Conservation (phyloP, 2,888 invertebrate species). For the Thera obeliscata region DNA sequence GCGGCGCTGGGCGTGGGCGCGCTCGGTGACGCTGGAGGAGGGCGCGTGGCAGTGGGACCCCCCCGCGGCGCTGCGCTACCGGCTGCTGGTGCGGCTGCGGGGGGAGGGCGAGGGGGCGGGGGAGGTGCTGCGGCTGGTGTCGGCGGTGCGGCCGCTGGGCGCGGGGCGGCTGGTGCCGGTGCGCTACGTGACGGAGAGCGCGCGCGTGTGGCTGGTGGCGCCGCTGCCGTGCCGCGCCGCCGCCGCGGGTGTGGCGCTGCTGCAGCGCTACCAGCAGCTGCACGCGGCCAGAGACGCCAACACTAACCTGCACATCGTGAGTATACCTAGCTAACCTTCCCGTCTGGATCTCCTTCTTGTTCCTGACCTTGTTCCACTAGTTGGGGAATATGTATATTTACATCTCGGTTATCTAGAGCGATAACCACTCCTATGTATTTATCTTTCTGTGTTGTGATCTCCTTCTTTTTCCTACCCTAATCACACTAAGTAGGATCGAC, state of each 20-base stretch:
- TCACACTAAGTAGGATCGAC: too few relatives aligned
- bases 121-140: slow-evolving; percentile 81
- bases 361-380: neutral
- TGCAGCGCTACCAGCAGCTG: slow-evolving; percentile 88
- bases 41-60: slow-evolving; percentile 72
- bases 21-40: slow-evolving; percentile 51
- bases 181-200: slow-evolving; percentile 98
- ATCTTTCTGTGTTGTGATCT: too few relatives aligned
- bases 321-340: slow-evolving; percentile 35
- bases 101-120: neutral
- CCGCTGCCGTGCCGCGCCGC: slow-evolving; percentile 76
- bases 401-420: too few relatives aligned
- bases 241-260: slow-evolving; percentile 76
- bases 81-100: slow-evolving; percentile 53
- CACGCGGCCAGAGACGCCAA: slow-evolving; percentile 86
- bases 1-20: slow-evolving; percentile 50
- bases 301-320: slow-evolving; percentile 89
- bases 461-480: too few relatives aligned
- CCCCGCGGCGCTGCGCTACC: slow-evolving; percentile 61
- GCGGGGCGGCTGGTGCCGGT: slow-evolving; percentile 95
- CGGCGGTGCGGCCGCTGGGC: slow-evolving; percentile 93
- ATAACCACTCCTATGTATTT: too few relatives aligned
- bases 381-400: too few relatives aligned
- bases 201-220: slow-evolving; percentile 90
- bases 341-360: neutral